Evolutionary conservation across 2,113 vertebrate species (phyloP), one percentile per base, ranked within the genome.

Genomic region (Sylvietta virens): DNA sequence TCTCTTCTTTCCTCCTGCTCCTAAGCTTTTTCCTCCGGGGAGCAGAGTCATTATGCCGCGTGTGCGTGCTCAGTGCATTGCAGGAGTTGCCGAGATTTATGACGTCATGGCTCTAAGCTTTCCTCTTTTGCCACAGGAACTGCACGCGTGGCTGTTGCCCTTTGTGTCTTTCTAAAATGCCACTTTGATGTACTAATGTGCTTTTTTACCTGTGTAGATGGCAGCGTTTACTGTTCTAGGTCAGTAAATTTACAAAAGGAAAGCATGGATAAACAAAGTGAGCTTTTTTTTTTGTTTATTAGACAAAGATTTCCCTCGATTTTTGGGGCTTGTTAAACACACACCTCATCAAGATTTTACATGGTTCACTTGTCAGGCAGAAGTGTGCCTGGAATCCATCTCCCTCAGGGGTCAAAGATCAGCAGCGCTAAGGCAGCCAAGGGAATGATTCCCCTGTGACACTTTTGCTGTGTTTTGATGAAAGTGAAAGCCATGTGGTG

Each of bases 351-450:
- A 96, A 93, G 92, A 91, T 95, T 97, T 96, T 91, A 81, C 86
- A 92, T 3, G 65, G 90, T 94, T 96, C 91, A 89, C 88, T 95
- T 92, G 92, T 92, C 93, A 94, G 88, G 83, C 91, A 95, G 88
- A 84, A 91, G 88, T 89, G 92, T 91, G 92, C 90, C 95, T 97
- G 94, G 96, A 97, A 92, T 95, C 78, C 93, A 94, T 97, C 97
- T 97, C 92, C 69, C 76, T 42, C 1, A 0, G 86, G 93, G 96
- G 96, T 97, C 94, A 97, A 93, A 96, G 93, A 95, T 95, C 95
- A 92, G 84, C 81, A 92, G 53, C 8, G n/a, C 85, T 84, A 28
- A 86, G 61, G 84, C 95, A 96, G 83, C 70, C 87, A 45, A 45
- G 83, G 83, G 86, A 96, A 69, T 47, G 82, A 95, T 92, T 97